These are phyloP conservation scores for Lytechinus variegatus DNA, from an alignment of 35 echinoderm and acorn worm genomes.

Conservation along the genomic window DNA sequence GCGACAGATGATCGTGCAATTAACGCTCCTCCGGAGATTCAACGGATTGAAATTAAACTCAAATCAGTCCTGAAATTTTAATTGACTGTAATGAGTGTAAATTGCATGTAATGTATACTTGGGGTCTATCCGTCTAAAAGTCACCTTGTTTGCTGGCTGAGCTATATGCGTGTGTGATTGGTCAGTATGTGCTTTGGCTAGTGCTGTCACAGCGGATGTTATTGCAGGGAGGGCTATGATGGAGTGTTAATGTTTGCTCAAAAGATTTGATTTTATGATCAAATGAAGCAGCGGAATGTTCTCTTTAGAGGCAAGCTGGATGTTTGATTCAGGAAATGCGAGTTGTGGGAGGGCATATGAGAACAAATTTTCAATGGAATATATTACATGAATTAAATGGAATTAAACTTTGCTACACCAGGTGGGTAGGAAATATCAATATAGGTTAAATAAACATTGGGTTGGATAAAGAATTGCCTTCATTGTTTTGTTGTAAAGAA, in stretches of 20 bases:
- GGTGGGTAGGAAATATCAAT: background rate
- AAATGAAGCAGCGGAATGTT: conserved; percentile 12
- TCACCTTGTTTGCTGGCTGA: background rate
- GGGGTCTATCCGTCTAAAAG: background rate
- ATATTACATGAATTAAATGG: background rate
- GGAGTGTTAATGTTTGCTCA: conserved; percentile 28
- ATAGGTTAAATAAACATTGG: background rate
- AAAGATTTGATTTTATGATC: conserved; percentile 12
- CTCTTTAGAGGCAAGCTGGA: background rate
- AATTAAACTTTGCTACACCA: background rate
- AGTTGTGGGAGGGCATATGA: background rate
- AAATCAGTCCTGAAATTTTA: conserved; percentile 12
- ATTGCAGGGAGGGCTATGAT: conserved; percentile 22
- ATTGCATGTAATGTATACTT: background rate
- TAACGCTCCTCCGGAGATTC: background rate
- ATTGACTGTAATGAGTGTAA: conserved; percentile 31
- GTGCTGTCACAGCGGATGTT: conserved; percentile 27
- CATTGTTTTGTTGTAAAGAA: background rate
- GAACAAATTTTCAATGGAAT: background rate
- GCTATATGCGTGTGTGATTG: background rate
- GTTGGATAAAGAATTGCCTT: background rate
- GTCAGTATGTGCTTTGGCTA: background rate
- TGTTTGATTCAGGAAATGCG: conserved; percentile 3
- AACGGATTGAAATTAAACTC: background rate
- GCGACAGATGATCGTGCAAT: conserved; percentile 28